These are phyloP conservation scores for Sylvia borin DNA, from an alignment of 2,797 vertebrate species.

Conservation along the genomic window DNA sequence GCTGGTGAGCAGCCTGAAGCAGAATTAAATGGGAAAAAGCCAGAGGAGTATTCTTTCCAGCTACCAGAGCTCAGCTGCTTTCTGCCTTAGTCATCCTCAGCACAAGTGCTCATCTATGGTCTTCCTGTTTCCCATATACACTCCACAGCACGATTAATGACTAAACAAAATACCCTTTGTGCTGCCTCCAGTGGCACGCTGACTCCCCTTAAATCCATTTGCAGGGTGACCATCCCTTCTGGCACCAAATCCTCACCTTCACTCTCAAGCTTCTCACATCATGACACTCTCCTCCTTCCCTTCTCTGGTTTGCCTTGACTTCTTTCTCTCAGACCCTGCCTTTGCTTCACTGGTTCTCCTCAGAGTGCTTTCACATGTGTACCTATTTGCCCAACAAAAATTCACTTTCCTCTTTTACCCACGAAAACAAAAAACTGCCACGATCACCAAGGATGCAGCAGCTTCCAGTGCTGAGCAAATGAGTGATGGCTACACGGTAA, in stretches of 20 bases:
- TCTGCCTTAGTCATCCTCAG: not conserved
- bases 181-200: not conserved
- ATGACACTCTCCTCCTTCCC: not conserved
- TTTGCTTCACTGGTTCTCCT: not conserved
- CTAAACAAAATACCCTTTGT: not conserved
- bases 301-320: not conserved
- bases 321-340: not conserved
- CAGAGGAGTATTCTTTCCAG: not conserved
- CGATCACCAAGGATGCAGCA: not conserved
- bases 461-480: not conserved
- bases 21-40: not conserved
- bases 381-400: not conserved
- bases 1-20: not conserved
- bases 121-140: not conserved
- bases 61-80: not conserved
- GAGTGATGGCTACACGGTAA: accelerated
- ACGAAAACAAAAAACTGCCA: not conserved
- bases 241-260: not conserved
- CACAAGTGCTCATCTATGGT: not conserved
- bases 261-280: not conserved
- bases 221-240: not conserved
- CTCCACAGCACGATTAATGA: not conserved
- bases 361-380: not conserved
- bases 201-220: not conserved
- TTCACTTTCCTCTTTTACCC: not conserved